Conservation (phyloP, 2,888 invertebrate genomes). For the Lagria hirta region DNA sequence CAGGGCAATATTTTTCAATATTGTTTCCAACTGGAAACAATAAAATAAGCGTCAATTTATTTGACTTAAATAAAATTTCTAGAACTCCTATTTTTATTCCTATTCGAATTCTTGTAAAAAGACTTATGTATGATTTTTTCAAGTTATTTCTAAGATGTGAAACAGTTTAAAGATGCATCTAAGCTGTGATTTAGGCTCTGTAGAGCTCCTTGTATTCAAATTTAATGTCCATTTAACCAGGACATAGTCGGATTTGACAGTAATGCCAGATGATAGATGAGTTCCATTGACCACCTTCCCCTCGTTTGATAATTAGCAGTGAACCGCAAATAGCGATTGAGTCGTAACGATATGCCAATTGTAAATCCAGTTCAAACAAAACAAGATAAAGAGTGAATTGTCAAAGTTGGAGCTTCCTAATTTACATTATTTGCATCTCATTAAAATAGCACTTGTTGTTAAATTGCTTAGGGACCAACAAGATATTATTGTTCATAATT, state of each 20-base stretch:
- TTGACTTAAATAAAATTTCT: too few species aligned
- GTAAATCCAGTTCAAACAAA: slow-evolving; percentile 1
- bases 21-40: too few species aligned
- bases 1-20: too few species aligned
- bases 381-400: neutral
- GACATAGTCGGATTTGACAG: slow-evolving; percentile 12
- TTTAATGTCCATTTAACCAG: slow-evolving; percentile 22
- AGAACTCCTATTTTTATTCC: too few species aligned
- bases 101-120: too few species aligned
- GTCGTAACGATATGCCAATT: slow-evolving; percentile 8
- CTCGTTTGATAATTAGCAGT: slow-evolving; percentile 23
- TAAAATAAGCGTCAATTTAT: too few species aligned
- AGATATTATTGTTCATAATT: slow-evolving; percentile 24
- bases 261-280: slow-evolving; percentile 27
- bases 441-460: slow-evolving; percentile 15
- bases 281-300: slow-evolving; percentile 16
- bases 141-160: too few species aligned
- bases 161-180: too few species aligned
- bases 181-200: too few species aligned
- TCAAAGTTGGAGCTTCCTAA: neutral
- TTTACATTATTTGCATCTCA: slow-evolving; percentile 1
- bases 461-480: slow-evolving; percentile 11
- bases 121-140: too few species aligned
- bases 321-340: slow-evolving; percentile 21
- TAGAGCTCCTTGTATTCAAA: too few species aligned